A percentile compares a stretch with the other conserved stretches of the same genome.
These are phyloP conservation scores for Agelaius phoeniceus DNA, from an alignment of 2,113 vertebrate species.

Conservation along the genomic window DNA sequence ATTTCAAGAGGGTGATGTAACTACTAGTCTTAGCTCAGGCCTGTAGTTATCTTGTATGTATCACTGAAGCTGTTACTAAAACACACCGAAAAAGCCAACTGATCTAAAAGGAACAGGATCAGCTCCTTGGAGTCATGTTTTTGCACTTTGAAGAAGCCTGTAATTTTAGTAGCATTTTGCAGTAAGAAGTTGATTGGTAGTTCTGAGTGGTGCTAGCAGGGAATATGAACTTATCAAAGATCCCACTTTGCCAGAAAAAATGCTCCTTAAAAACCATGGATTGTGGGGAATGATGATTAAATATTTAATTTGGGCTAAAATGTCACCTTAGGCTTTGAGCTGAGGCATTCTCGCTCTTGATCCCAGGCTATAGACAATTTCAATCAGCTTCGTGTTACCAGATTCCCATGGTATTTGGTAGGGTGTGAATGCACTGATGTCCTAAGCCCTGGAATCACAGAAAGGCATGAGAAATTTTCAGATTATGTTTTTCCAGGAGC, in stretches of 20 bases:
- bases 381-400: not conserved
- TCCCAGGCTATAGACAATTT: not conserved
- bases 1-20: not conserved
- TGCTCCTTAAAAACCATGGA: not conserved
- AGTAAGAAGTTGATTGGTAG: not conserved
- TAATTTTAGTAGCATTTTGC: not conserved
- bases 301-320: not conserved
- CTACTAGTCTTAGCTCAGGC: not conserved
- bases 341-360: not conserved
- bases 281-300: not conserved
- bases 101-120: not conserved
- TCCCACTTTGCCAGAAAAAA: not conserved
- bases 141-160: not conserved
- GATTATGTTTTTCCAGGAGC: not conserved
- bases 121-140: not conserved
- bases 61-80: not conserved
- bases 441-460: not conserved
- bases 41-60: not conserved
- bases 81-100: not conserved
- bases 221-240: not conserved
- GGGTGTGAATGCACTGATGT: not conserved
- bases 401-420: not conserved
- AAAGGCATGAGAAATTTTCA: not conserved
- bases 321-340: not conserved
- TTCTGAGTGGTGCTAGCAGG: not conserved